Evolutionary conservation across 2,113 vertebrate species (phyloP), one percentile per base, ranked within the genome.

Genomic region (Charadrius vociferus): DNA sequence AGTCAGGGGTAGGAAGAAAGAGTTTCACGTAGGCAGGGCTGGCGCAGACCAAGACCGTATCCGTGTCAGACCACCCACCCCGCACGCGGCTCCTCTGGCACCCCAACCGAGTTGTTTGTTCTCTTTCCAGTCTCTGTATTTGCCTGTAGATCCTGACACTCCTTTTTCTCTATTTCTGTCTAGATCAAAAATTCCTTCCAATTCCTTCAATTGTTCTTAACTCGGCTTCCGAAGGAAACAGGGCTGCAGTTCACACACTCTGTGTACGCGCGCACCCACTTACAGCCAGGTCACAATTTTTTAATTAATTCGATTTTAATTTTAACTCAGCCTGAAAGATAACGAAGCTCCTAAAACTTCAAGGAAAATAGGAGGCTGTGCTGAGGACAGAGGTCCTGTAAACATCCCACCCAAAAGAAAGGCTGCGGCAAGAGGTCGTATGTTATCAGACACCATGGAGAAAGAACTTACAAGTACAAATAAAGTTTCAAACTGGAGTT

Each of bases 131-230:
- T 27, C 78, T 91, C 78, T 36, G 0, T 32, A 27, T 92, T 8
- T 80, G 52, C 88, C 92, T 36, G 32, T 5, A 50, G 68, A 67
- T 67, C 88, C 92, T n/a, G 83, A 75, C 37, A 11, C 50, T 84
- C 87, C 47, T 95, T 91, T 55, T 82, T 87, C 90, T 81, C 88
- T 95, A 7, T 90, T 94, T 96, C 95, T 96, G 80, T 68, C 93
- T 66, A 39, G 58, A 92, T 75, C 58, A 84, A 91, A 65, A 91
- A 88, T 70, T 66, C 89, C 70, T 95, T 94, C 93, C 91, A 29
- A 97, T 95, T 96, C 91, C 96, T 94, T 92, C 94, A 81, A 87
- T 87, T 97, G 93, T 94, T 96, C 95, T 67, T 30, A 14, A 68
- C 84, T 90, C 14, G 10, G 84, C 94, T 79, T 39, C 87, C 1